Percentiles rank a stretch among this genome's conserved stretches.
These are phyloP conservation scores for Phyllostomus discolor DNA, from an alignment of 2,113 vertebrate genomes.

Conservation along the genomic window DNA sequence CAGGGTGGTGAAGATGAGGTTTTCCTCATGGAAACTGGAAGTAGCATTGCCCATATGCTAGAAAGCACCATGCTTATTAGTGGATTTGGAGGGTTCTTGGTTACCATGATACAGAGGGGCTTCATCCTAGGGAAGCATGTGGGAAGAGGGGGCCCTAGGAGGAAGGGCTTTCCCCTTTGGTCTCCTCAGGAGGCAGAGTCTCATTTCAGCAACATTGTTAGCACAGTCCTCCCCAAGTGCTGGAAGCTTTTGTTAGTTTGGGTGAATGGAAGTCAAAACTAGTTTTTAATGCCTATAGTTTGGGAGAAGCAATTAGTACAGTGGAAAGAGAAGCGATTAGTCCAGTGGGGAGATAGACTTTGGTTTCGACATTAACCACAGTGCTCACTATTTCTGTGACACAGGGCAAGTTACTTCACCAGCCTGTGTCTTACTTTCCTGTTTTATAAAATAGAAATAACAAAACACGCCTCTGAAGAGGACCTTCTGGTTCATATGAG, in stretches of 20 bases:
- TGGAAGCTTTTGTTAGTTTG: not conserved
- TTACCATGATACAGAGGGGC: rapidly evolving
- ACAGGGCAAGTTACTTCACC: not conserved
- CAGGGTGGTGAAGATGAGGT: conserved; percentile 70
- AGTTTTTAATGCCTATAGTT: not conserved
- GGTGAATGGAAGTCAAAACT: not conserved
- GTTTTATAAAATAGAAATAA: not conserved
- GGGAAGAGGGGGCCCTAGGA: not conserved
- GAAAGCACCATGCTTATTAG: not conserved
- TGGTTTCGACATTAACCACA: not conserved
- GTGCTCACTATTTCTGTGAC: not conserved
- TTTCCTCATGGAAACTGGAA: conserved; percentile 76
- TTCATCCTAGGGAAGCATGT: not conserved
- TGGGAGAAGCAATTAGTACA: not conserved
- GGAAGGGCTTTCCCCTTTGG: not conserved
- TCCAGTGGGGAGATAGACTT: not conserved
- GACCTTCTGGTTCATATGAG: not conserved
- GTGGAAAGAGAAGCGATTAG: not conserved
- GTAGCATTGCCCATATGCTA: conserved; percentile 8
- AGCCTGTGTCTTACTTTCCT: not conserved
- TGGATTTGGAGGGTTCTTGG: not conserved
- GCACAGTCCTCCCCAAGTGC: not conserved
- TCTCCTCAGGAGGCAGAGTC: not conserved
- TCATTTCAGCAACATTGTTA: not conserved
- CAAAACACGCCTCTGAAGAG: not conserved